A percentile compares a stretch with the other conserved stretches of the same genome.
These are phyloP conservation scores for Hanleya hanleyi DNA, from an alignment of 2,888 invertebrate species.

Conservation along the genomic window DNA sequence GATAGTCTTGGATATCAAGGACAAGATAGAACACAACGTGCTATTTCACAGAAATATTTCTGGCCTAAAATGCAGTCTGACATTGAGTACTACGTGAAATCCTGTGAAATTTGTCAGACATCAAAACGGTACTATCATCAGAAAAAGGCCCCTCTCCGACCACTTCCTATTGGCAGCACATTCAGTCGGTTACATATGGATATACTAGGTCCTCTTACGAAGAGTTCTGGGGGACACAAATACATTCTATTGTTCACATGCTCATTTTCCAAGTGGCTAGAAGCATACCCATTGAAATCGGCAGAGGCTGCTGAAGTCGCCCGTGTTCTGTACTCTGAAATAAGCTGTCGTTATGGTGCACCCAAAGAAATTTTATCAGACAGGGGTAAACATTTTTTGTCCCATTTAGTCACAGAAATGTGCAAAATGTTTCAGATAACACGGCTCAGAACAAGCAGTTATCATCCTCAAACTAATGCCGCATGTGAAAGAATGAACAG, in stretches of 20 bases:
- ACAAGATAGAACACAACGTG: background rate
- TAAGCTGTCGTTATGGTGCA: background rate
- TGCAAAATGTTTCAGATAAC: background rate
- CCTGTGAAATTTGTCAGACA: slow-evolving; percentile 9
- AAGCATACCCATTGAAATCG: background rate
- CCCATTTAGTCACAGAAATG: background rate
- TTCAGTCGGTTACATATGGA: background rate
- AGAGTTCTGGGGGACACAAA: background rate
- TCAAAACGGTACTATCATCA: slow-evolving; percentile 5
- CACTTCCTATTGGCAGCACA: background rate
- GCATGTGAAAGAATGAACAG: slow-evolving; percentile 2
- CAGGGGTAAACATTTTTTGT: slow-evolving; percentile 2
- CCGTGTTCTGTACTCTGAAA: background rate
- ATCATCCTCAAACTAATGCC: background rate
- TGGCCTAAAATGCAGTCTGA: slow-evolving; percentile 8
- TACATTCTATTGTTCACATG: background rate
- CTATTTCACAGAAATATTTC: background rate
- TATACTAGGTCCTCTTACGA: background rate
- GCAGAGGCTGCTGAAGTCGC: background rate
- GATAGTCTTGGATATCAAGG: slow-evolving; percentile 4
- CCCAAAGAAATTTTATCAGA: background rate
- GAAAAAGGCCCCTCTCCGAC: background rate
- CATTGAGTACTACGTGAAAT: slow-evolving; percentile 6
- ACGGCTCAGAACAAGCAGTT: background rate
- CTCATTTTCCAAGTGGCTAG: background rate